These are phyloP conservation scores for Himantopus leucocephalus DNA, from an alignment of 2,113 vertebrate genomes.

Conservation along the genomic window DNA sequence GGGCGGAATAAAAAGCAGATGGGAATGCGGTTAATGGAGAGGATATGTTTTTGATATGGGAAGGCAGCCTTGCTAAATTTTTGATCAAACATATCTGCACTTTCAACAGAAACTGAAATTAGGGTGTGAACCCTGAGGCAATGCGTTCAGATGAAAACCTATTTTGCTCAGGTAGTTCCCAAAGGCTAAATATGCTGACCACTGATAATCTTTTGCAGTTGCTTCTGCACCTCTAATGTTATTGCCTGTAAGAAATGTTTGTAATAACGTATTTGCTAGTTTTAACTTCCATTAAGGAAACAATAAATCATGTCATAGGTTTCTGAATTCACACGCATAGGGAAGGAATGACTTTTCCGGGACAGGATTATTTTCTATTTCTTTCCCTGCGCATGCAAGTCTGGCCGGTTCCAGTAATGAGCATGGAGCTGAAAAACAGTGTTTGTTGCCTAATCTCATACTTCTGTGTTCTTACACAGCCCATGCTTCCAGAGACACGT, in stretches of 20 bases:
- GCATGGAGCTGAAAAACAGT: background rate
- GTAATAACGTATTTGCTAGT: background rate
- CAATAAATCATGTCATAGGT: background rate
- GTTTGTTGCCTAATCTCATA: background rate
- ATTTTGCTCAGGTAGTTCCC: background rate
- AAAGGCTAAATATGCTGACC: background rate
- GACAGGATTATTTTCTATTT: background rate
- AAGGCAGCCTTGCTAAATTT: background rate
- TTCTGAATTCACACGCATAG: background rate
- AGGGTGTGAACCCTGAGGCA: background rate
- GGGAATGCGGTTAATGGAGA: background rate
- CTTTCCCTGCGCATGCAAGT: background rate
- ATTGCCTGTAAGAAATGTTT: background rate
- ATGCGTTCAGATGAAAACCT: background rate
- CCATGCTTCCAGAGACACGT: background rate
- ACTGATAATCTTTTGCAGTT: background rate
- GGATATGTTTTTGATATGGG: background rate
- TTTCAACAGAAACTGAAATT: background rate
- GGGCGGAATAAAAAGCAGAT: slow-evolving; percentile 29
- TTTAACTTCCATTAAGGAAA: background rate
- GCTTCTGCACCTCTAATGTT: background rate
- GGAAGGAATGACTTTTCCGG: background rate
- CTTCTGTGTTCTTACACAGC: background rate
- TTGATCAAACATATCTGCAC: background rate
- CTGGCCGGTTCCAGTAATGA: background rate